Evolutionary conservation across 2,797 vertebrate genomes (phyloP), one percentile per base, ranked within the genome.

Genomic region (Synaphobranchus kaupii): DNA sequence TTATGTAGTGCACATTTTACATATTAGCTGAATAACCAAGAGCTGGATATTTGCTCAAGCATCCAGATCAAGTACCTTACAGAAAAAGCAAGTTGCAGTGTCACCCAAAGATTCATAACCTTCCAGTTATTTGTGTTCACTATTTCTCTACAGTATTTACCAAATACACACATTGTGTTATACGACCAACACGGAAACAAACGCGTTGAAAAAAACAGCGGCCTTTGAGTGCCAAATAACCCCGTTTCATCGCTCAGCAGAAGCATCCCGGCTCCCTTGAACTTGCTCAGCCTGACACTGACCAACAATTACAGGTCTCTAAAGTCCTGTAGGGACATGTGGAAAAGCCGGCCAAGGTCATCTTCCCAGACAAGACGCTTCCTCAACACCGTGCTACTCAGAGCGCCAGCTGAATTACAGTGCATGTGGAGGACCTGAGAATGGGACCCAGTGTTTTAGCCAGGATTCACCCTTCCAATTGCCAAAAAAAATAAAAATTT

Each of bases 311-410:
- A 39, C 80, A 89, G 83, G 87, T 56, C 39, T 66, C 54, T 17
- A 17, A 81, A 52, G 80, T 85, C 85, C 88, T 66, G 68, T n/a
- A 81, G 89, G 87, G 86, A 88, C 87, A 85, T 76, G 52, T 84
- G 60, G 78, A 88, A 87, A 84, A 86, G 82, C 87, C 85, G 90
- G 85, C 71, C 63, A 90, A 89, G 56, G 34, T 83, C 84, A 87
- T 88, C 86, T 58, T 47, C 52, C 31, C 10, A 52, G 86, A 83
- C 87, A 47, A 48, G 73, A 58, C 15, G 34, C 88, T 89, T 90
- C 88, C 86, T 54, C 48, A 13, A 47, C 54, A 9, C 76, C 50
- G 86, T 12, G 86, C 22, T 31, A 28, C 78, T 48, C 28, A 60
- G 83, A 66, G 25, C 13, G 15, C 60, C 86, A 15, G 56, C 80